A percentile compares a stretch with the other conserved stretches of the same genome.
These are phyloP conservation scores for Metridium senile DNA, from an alignment of 92 coral and sea anemone species.

Conservation along the genomic window DNA sequence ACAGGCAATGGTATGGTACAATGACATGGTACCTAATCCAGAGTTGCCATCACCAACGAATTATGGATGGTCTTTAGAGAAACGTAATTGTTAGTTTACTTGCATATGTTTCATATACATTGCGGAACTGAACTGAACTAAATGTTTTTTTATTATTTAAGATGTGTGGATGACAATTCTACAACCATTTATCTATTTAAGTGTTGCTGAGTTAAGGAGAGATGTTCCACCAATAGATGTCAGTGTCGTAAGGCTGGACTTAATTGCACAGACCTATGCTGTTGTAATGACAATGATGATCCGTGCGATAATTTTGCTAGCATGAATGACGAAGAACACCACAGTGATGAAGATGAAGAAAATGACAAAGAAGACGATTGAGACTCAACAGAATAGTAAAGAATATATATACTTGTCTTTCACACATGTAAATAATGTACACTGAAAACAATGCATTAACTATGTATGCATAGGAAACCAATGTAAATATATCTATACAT, in stretches of 20 bases:
- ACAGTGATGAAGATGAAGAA: too few relatives aligned
- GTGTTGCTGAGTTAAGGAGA: slow-evolving; percentile 46
- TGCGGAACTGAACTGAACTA: not conserved
- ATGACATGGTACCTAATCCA: slow-evolving; percentile 42
- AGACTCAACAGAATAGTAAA: too few relatives aligned
- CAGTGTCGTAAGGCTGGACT: slow-evolving; percentile 60
- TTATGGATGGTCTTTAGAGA: slow-evolving; percentile 47
- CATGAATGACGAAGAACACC: too few relatives aligned
- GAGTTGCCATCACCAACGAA: slow-evolving; percentile 40
- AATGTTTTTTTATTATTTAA: not conserved
- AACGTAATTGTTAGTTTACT: not conserved
- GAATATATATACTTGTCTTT: too few relatives aligned
- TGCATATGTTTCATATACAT: slow-evolving; percentile 13
- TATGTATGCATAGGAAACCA: too few relatives aligned
- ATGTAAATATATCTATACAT: too few relatives aligned
- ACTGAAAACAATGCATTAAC: too few relatives aligned
- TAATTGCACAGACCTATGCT: slow-evolving; percentile 66
- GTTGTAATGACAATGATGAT: slow-evolving; percentile 38
- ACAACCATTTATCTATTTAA: slow-evolving; percentile 54
- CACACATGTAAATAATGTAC: too few relatives aligned
- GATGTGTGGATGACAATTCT: slow-evolving; percentile 37
- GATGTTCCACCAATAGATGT: slow-evolving; percentile 51
- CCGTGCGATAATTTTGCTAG: slow-evolving; percentile 43
- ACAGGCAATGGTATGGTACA: slow-evolving; percentile 58
- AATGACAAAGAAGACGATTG: too few relatives aligned